A percentile compares a stretch with the other conserved stretches of the same genome.
Conservation (phyloP, 1,140 invertebrate genomes). For the Brachionus sp. region DNA sequence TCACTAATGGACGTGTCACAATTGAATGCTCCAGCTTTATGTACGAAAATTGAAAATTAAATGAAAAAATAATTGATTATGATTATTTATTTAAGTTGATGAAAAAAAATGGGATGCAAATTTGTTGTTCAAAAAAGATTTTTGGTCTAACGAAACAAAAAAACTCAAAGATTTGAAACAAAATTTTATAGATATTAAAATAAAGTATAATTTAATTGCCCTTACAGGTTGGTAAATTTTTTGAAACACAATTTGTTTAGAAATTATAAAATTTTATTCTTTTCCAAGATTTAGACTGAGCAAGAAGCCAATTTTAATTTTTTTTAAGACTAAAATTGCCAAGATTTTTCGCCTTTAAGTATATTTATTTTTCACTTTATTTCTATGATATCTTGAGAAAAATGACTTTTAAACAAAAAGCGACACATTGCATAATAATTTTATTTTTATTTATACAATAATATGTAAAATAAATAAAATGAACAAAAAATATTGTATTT, state of each 20-base stretch:
- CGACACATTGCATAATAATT: conserved; percentile 7
- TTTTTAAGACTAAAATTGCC: neutral
- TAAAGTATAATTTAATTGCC: neutral
- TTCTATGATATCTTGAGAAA: neutral
- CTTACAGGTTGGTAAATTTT: neutral
- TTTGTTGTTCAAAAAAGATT: conserved; percentile 5
- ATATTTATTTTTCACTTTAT: neutral
- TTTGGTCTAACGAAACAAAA: neutral
- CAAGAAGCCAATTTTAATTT: neutral
- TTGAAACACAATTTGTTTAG: neutral
- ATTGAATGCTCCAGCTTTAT: neutral
- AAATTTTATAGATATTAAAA: neutral
- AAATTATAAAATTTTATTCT: neutral
- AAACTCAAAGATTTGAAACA: neutral
- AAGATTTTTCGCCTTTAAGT: neutral
- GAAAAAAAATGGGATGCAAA: conserved; percentile 28
- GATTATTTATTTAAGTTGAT: neutral
- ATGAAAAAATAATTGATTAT: neutral
- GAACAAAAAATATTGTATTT: neutral
- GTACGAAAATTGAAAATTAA: neutral
- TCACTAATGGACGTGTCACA: neutral
- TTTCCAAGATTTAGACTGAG: conserved; percentile 1
- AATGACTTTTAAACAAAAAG: neutral
- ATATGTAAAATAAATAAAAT: neutral
- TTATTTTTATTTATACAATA: neutral